Base-by-base conservation (phyloP, 1,140 invertebrate species). In the Drosophila insularis region DNA sequence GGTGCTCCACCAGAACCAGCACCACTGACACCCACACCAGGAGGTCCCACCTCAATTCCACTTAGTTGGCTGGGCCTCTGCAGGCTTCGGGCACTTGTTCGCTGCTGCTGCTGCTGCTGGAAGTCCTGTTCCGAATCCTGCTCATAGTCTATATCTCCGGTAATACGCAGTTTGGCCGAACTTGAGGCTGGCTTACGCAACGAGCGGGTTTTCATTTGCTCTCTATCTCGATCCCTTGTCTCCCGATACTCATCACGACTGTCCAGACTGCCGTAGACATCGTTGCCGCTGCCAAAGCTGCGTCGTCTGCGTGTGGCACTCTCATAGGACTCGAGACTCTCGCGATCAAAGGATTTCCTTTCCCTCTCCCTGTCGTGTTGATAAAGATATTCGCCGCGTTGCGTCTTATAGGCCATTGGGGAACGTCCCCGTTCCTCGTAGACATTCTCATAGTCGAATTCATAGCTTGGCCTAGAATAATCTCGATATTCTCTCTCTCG, bases 261-360 rank as follows among this genome's bases (percentile, higher is more conserved):
- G 21, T 92, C 91, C 39, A 90, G 66, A 40, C 90, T 91, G 21
- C 91, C 91, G 19, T 91, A 91, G 21, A 90, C 87, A 62, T 92
- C 91, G 31, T 90, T 91, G 54, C 90, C 91, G 46, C 90, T 92
- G 55, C 90, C 91, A 37, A 92, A 92, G 65, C 89, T 92, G 5
- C 89, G 89, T 8, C 87, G 60, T 2, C 91, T 65, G 1, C 91
- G 70, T 0, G 77, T 73, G n/a, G 78, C 74, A 35, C 91, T 91
- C 63, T 92, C 91, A 32, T 79, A 92, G 1, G 91, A 92, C n/a
- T 92, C 91, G 1, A 91, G 77, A 53, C 91, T 92, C 35, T 92
- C 91, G 1, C 91, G 87, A 70, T 92, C 91, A 19, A 92, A 92
- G 27, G 91, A 92, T 11, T 90, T 90, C n/a, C 90, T 78, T 4